Evolutionary conservation across 2,797 vertebrate species (phyloP).

Genomic region (Odontamblyopus rebecca): DNA sequence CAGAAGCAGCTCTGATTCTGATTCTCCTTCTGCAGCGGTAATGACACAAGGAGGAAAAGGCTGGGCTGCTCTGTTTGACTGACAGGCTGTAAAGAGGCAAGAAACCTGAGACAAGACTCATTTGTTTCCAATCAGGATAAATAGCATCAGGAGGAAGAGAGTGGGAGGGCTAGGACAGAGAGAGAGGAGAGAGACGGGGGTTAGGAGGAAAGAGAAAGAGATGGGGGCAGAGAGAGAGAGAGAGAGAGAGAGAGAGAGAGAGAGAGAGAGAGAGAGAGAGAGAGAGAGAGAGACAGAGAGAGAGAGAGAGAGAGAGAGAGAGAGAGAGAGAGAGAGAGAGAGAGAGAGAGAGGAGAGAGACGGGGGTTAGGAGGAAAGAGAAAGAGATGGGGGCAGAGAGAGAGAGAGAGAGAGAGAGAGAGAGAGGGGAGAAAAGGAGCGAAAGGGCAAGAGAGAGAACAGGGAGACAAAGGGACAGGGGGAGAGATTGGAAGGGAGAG

Average conservation of each 20-base stretch:
- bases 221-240: slow-evolving; percentile 39
- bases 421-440: not conserved
- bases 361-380: slow-evolving; percentile 30
- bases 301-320: not conserved
- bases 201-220: not conserved
- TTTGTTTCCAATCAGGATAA: slow-evolving; percentile 80
- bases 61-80: slow-evolving; percentile 54
- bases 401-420: slow-evolving; percentile 34
- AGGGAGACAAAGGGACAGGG: not conserved
- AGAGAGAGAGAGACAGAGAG: not conserved
- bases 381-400: slow-evolving; percentile 34
- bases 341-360: slow-evolving; percentile 11
- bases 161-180: slow-evolving; percentile 36
- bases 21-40: slow-evolving; percentile 36
- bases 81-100: slow-evolving; percentile 61
- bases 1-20: slow-evolving; percentile 39
- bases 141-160: slow-evolving; percentile 56
- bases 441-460: not conserved
- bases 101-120: slow-evolving; percentile 66
- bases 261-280: not conserved
- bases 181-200: slow-evolving; percentile 39
- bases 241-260: slow-evolving; percentile 37
- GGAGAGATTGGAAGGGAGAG: not conserved
- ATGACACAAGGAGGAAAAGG: slow-evolving; percentile 47
- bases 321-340: not conserved